Evolutionary conservation across 2,888 invertebrate genomes (phyloP).

Genomic region (Nycteola revayana): DNA sequence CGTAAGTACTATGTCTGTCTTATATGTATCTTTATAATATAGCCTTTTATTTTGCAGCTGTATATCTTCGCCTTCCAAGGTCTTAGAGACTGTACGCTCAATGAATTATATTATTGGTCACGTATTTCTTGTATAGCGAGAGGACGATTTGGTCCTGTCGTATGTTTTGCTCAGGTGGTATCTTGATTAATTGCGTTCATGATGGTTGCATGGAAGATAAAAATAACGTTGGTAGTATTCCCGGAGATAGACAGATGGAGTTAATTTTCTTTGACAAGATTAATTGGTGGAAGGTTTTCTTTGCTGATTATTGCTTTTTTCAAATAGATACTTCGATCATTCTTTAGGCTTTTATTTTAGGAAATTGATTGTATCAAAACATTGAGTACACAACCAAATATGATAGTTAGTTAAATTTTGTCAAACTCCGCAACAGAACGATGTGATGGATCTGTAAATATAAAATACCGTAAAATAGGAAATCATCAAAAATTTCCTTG

Average conservation of each 20-base stretch:
- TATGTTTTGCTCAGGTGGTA: slow-evolving; percentile 16
- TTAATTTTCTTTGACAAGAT: slow-evolving; percentile 28
- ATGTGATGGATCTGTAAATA: too few species aligned
- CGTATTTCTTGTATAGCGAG: slow-evolving; percentile 29
- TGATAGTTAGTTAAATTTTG: too few species aligned
- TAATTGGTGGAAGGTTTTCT: slow-evolving; percentile 16
- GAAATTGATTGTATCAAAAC: too few species aligned
- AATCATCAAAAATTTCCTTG: too few species aligned
- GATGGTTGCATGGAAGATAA: slow-evolving; percentile 20
- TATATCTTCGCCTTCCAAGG: slow-evolving; percentile 43
- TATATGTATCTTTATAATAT: slow-evolving; percentile 48
- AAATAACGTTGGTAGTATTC: slow-evolving; percentile 5
- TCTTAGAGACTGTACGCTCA: slow-evolving; percentile 45
- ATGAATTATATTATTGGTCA: slow-evolving; percentile 50
- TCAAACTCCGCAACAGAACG: too few species aligned
- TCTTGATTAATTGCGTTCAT: slow-evolving; percentile 27
- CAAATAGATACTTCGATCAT: too few species aligned
- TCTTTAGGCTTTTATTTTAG: too few species aligned
- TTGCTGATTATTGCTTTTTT: slow-evolving; percentile 5
- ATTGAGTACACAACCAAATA: too few species aligned
- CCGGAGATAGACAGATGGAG: slow-evolving; percentile 9
- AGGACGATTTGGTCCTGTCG: slow-evolving; percentile 19
- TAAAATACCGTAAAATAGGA: too few species aligned
- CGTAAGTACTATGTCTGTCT: slow-evolving; percentile 60
- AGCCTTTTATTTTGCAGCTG: slow-evolving; percentile 47